These are phyloP conservation scores for Pseudeuparius sepicola DNA, from an alignment of 2,888 invertebrate genomes.

Conservation along the genomic window DNA sequence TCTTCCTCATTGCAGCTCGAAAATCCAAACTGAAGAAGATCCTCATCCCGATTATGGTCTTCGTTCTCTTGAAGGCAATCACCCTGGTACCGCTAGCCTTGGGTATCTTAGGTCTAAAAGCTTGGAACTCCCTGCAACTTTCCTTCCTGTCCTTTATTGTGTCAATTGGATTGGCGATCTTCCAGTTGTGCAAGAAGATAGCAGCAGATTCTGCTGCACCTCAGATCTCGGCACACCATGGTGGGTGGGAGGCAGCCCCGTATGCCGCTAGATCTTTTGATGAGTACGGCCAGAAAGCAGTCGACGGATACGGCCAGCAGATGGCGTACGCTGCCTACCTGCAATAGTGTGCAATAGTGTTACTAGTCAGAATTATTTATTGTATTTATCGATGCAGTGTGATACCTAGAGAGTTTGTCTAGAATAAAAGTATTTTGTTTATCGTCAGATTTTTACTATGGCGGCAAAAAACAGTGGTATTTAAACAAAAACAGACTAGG, in stretches of 20 bases:
- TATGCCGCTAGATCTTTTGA: constrained; percentile 17
- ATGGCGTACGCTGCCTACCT: constrained; percentile 19
- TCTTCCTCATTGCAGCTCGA: constrained; percentile 18
- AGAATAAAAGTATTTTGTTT: too few species aligned
- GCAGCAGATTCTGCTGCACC: constrained; percentile 58
- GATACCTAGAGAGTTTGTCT: too few species aligned
- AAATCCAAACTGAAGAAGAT: constrained; percentile 74
- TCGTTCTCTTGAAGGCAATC: constrained; percentile 76
- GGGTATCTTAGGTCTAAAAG: constrained; percentile 75
- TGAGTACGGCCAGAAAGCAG: background rate
- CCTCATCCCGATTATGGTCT: constrained; percentile 72
- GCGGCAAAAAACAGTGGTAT: too few species aligned
- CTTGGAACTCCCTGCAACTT: constrained; percentile 78
- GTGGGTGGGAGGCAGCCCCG: constrained; percentile 19
- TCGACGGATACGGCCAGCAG: constrained; percentile 10
- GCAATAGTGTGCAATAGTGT: too few species aligned
- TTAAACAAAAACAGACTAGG: too few species aligned
- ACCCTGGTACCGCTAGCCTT: constrained; percentile 76
- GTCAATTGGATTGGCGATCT: constrained; percentile 72
- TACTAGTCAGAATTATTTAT: too few species aligned
- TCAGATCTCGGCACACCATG: constrained; percentile 38
- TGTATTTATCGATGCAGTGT: too few species aligned
- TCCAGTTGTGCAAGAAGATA: constrained; percentile 80
- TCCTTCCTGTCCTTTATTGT: constrained; percentile 82
- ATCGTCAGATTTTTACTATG: too few species aligned